Conservation (phyloP, 2,797 vertebrate species). For the Carapus acus region DNA sequence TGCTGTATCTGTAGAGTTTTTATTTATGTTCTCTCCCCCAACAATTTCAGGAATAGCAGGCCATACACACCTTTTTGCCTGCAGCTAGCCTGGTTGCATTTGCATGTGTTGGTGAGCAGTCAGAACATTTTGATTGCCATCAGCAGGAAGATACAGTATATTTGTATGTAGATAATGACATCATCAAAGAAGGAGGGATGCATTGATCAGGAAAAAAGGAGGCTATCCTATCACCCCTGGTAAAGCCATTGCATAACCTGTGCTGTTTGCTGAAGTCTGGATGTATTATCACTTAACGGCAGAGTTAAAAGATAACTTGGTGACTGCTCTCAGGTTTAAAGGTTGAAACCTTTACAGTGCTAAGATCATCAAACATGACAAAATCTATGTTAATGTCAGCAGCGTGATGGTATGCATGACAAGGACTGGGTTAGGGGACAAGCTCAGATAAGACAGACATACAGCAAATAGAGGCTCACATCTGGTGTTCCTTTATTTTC, state of each 20-base stretch:
- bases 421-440: too few species aligned
- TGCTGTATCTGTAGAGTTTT: neutral
- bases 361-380: too few species aligned
- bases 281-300: constrained; percentile 32
- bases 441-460: too few species aligned
- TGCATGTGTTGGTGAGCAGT: too few species aligned
- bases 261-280: constrained; percentile 37
- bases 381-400: too few species aligned
- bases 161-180: constrained; percentile 18
- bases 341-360: constrained; percentile 20
- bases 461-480: too few species aligned
- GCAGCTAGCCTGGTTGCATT: neutral
- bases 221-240: constrained; percentile 29
- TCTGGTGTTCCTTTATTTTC: too few species aligned
- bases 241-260: constrained; percentile 48
- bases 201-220: constrained; percentile 18
- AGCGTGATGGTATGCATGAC: too few species aligned
- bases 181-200: constrained; percentile 3
- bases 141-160: constrained; percentile 2
- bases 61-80: constrained; percentile 21
- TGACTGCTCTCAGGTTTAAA: constrained; percentile 27
- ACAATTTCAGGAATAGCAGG: neutral
- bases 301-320: constrained; percentile 34
- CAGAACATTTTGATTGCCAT: too few species aligned
- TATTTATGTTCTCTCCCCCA: constrained; percentile 13